Evolutionary conservation across 2,888 invertebrate species (phyloP).

Genomic region (Hirtodrosophila alboralis): DNA sequence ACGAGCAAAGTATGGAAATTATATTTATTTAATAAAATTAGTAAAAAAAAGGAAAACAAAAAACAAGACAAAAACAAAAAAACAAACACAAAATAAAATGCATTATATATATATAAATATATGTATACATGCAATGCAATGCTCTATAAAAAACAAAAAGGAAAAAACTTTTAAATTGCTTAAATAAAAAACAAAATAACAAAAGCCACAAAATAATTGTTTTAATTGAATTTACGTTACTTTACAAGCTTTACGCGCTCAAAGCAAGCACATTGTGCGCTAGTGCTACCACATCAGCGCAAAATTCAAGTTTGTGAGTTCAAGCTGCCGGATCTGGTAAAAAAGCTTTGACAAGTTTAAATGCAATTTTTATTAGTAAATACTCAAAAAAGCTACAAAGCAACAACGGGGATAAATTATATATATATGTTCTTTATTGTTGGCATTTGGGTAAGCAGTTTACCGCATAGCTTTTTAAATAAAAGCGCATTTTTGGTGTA

Average conservation of each 20-base stretch:
- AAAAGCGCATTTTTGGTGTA: constrained; percentile 11
- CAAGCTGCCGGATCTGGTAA: constrained; percentile 17
- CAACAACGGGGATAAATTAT: too few species aligned
- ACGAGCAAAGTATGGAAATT: constrained; percentile 48
- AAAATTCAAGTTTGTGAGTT: constrained; percentile 6
- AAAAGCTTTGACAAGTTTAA: neutral
- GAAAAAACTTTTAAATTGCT: constrained; percentile 71
- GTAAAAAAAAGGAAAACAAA: constrained; percentile 33
- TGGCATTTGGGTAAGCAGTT: neutral
- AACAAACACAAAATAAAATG: constrained; percentile 28
- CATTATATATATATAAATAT: constrained; percentile 46
- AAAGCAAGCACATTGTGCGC: constrained; percentile 3
- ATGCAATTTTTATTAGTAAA: too few species aligned
- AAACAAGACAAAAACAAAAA: constrained; percentile 30
- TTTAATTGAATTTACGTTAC: neutral
- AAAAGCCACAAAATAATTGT: constrained; percentile 33
- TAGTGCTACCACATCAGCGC: constrained; percentile 12
- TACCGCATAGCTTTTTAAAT: constrained; percentile 1
- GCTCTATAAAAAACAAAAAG: constrained; percentile 66
- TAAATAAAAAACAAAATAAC: constrained; percentile 63
- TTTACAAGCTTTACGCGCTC: constrained; percentile 5
- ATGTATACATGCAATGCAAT: constrained; percentile 58
- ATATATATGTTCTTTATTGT: too few species aligned
- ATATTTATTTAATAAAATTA: constrained; percentile 68
- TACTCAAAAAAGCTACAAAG: too few species aligned